Percentiles rank a stretch among this genome's conserved stretches.
Evolutionary conservation across 2,888 invertebrate genomes (phyloP).

Genomic region (Tribolium freemani): DNA sequence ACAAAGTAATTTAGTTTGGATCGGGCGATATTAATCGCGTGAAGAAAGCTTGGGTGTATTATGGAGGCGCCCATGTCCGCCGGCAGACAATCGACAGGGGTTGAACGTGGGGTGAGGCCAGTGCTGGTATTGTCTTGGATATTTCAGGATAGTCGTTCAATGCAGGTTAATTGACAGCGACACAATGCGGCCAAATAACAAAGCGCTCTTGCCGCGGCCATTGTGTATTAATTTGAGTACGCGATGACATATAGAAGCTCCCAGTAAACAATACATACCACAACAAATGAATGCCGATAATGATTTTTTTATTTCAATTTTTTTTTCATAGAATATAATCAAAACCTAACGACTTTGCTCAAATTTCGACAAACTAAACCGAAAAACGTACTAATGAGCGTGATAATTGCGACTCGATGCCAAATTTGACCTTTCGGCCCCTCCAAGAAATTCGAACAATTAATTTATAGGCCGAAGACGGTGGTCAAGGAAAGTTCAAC

Average conservation of each 20-base stretch:
- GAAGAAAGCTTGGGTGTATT: not conserved
- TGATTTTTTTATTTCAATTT: conserved; percentile 52
- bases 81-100: conserved; percentile 30
- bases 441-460: not conserved
- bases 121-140: conserved; percentile 64
- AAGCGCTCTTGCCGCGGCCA: conserved; percentile 65
- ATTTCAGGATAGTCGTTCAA: conserved; percentile 66
- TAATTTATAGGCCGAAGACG: not conserved
- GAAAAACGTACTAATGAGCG: not conserved
- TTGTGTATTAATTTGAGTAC: conserved; percentile 67
- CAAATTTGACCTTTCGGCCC: conserved; percentile 1
- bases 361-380: not conserved
- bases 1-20: not conserved
- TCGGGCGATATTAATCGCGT: not conserved
- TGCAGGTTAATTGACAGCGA: conserved; percentile 67
- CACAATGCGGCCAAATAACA: conserved; percentile 66
- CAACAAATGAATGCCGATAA: conserved; percentile 61
- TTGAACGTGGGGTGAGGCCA: conserved; percentile 41
- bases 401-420: not conserved
- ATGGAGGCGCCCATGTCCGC: conserved; percentile 29
- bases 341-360: not conserved
- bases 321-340: conserved; percentile 18
- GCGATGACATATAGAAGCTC: conserved; percentile 65
- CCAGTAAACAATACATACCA: conserved; percentile 62
- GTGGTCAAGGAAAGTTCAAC: no score